Conservation (phyloP, 1,140 invertebrate genomes). For the Euura lappo region DNA sequence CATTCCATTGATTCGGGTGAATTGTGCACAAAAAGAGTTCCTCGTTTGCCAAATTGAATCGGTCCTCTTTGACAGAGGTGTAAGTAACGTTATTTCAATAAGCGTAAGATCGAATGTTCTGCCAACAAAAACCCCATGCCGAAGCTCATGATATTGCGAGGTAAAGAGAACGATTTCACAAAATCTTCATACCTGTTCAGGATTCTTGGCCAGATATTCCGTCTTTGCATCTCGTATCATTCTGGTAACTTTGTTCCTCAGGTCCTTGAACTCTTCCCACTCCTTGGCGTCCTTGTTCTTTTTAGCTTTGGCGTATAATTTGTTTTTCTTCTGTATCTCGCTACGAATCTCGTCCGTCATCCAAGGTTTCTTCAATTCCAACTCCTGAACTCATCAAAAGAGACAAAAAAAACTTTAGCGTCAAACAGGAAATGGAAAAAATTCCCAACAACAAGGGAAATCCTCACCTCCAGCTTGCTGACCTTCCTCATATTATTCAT, state of each 20-base stretch:
- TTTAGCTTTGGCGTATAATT: constrained; percentile 61
- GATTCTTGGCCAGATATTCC: constrained; percentile 60
- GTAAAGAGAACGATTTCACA: too few species aligned
- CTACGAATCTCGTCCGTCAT: constrained; percentile 63
- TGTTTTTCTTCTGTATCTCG: constrained; percentile 64
- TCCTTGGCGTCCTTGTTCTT: constrained; percentile 60
- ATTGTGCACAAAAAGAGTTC: too few species aligned
- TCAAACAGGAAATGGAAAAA: background rate
- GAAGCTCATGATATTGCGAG: too few species aligned
- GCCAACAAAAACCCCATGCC: too few species aligned
- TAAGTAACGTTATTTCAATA: too few species aligned
- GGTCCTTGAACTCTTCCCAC: constrained; percentile 63
- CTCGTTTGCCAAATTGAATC: too few species aligned
- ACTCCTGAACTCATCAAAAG: constrained; percentile 39
- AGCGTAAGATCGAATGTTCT: too few species aligned
- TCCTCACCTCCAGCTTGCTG: constrained; percentile 45
- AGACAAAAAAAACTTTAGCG: background rate
- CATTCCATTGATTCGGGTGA: too few species aligned
- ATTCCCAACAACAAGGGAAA: background rate
- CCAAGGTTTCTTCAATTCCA: constrained; percentile 62
- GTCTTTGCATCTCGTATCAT: constrained; percentile 63
- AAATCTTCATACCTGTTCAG: constrained; percentile 56
- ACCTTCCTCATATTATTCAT: constrained; percentile 41
- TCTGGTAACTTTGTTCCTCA: constrained; percentile 62
- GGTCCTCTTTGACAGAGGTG: too few species aligned